Conservation (phyloP, 2,797 vertebrate species). For the Coccyzus lansbergi region DNA sequence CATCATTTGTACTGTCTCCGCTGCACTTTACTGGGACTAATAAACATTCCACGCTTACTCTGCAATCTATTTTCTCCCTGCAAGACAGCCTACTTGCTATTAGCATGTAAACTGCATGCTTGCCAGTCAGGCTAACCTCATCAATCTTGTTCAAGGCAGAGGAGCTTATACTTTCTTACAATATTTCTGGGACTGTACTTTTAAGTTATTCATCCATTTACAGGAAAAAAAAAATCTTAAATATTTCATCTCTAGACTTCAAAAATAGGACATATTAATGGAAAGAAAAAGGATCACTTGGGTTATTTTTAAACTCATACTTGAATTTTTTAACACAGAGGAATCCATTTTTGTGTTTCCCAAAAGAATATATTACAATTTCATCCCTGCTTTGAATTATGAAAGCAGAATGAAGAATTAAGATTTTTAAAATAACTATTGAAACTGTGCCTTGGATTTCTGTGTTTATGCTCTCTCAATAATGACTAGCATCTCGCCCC, state of each 20-base stretch:
- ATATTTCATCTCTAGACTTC: constrained; percentile 38
- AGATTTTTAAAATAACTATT: constrained; percentile 34
- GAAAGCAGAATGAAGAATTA: constrained; percentile 52
- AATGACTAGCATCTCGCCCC: constrained; percentile 28
- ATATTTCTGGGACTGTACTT: constrained; percentile 50
- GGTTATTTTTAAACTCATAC: constrained; percentile 53
- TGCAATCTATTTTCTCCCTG: constrained; percentile 66
- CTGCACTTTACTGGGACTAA: constrained; percentile 56
- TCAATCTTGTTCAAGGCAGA: constrained; percentile 61
- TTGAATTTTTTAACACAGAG: constrained; percentile 41
- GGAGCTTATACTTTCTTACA: constrained; percentile 12
- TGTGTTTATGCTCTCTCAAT: constrained; percentile 25
- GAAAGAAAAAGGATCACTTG: constrained; percentile 46
- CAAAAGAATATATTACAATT: constrained; percentile 31
- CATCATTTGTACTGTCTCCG: constrained; percentile 54
- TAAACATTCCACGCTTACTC: constrained; percentile 67
- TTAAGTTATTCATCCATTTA: constrained; percentile 30
- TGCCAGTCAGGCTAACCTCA: constrained; percentile 65
- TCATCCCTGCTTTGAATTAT: constrained; percentile 58
- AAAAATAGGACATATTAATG: constrained; percentile 45
- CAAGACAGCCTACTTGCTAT: constrained; percentile 64
- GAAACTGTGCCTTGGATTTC: constrained; percentile 13
- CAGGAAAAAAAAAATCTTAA: neutral
- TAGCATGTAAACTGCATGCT: constrained; percentile 68
- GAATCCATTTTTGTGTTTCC: constrained; percentile 38